Base-by-base conservation (phyloP, 2,888 invertebrate genomes). In the Nomada fucata region DNA sequence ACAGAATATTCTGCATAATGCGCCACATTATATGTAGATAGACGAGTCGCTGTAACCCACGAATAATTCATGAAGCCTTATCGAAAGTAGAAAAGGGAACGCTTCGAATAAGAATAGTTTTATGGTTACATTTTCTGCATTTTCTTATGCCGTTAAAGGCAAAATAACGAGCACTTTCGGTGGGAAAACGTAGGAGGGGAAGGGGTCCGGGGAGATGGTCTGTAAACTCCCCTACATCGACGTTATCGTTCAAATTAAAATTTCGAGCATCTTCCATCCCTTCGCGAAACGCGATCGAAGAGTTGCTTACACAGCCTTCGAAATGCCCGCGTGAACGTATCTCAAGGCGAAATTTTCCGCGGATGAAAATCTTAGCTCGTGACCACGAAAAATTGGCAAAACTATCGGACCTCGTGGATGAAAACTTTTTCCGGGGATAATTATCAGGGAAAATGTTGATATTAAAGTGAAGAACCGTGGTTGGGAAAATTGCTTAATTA, bases 41-140 rank as follows among this genome's bases (percentile, higher is more conserved):
- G 36, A n/a, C 2, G 50, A 4, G 44, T 10, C 36, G 36, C 13
- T 53, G 53, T 7, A 29, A 53, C 18, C 47, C 23, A 18, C 26
- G 65, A 60, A 71, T 77, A 71, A 77, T 77, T 65, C 65, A 76
- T 50, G 59, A 71, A 44, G 52, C 59, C 13, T 59, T n/a, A 53
- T 42, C 42, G 57, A 23, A 29, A 53, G n/a, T 15, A 18, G 42
- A 42, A 53, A 26, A 60, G 5, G 29, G n/a, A 47, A 47, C 29
- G 64, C n/a, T 18, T 55, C 5, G 2, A 47, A 44, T 26, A 50
- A 50, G 26, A 63, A 53, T 36, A 61, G 44, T 20, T 11, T 44
- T 42, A 5, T 52, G 20, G 15, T 15, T 5, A 15, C 1, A 20
- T 20, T 18, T 15, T 50, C 20, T 42, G 13, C n/a, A 20, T 47